These are phyloP conservation scores for Phoxinus phoxinus DNA, from an alignment of 2,113 vertebrate species.

Conservation along the genomic window DNA sequence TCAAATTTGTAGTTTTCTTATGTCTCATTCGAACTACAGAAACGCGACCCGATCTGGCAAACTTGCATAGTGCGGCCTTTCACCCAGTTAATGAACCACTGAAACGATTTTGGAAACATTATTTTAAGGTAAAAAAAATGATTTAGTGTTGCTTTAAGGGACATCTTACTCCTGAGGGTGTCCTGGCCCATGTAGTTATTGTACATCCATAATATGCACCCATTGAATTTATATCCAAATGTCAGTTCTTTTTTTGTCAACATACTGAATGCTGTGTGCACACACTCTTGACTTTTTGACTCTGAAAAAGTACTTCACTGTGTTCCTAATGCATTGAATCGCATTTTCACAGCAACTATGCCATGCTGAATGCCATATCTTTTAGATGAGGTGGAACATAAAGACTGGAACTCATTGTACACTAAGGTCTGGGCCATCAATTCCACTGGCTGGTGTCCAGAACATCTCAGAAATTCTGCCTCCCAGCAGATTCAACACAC, in stretches of 20 bases:
- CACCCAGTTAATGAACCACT: too few relatives aligned
- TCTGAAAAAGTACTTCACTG: neutral
- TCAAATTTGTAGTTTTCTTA: too few relatives aligned
- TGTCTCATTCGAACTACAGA: too few relatives aligned
- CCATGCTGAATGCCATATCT: neutral
- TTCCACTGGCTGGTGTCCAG: neutral
- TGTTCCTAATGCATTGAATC: neutral
- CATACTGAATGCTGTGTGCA: neutral
- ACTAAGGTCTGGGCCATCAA: constrained; percentile 24
- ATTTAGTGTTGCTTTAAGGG: too few relatives aligned
- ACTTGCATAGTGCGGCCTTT: too few relatives aligned
- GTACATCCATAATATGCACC: neutral
- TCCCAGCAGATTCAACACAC: neutral
- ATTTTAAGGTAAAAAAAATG: too few relatives aligned
- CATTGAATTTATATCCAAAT: neutral
- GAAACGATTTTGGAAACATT: too few relatives aligned
- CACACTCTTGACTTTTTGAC: neutral
- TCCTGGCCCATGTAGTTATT: neutral
- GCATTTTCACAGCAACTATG: neutral
- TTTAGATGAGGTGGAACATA: constrained; percentile 24
- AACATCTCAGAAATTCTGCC: neutral
- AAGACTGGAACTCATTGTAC: constrained; percentile 20
- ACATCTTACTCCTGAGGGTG: neutral
- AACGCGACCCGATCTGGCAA: too few relatives aligned
- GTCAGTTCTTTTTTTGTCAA: neutral